Evolutionary conservation across 2,888 invertebrate species (phyloP), one percentile per base, ranked within the genome.

Genomic region (Steinernema hermaphroditum): DNA sequence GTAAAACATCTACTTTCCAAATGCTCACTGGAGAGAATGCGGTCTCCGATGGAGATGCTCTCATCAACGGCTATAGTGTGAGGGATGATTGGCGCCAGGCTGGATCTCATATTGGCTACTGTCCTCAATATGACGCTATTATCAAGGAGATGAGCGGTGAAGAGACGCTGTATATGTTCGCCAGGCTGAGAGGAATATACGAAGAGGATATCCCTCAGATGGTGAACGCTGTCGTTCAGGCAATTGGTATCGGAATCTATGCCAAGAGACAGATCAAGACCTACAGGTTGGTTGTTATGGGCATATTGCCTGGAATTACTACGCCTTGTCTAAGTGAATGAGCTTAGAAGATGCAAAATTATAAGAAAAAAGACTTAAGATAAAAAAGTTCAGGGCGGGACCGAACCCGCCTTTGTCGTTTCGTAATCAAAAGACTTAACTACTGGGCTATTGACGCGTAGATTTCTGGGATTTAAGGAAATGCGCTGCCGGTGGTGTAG

Each of bases 81-180:
- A 78, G 75, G 69, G 77, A 75, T 27, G 76, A 82, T 27, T 84
- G 84, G 84, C 73, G 80, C 70, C 68, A 77, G 72, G 80, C 78
- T 43, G 49, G 69, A 9, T 22, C 54, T 1, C 19, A 68, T 24
- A 81, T 88, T 87, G 91, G 91, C 0, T 92, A 92, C 85, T 92
- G 92, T 83, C 92, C 92, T 6, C 92, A 92, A 86, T 92, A 92
- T 85, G 92, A 92, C 87, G 92, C 91, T 0, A 86, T 92, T 24
- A 89, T 92, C 75, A 90, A 90, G n/a, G 91, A 91, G 86, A 87
- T 92, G 82, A 91, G 92, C 0, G 92, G 92, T 0, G 89, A 91
- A 41, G 92, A 92, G 87, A 91, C 90, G 1, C 86, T 92, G 29
- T 88, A 88, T 8, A 88, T 92, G 82, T 92, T 91, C 86, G 90